phyloP scores from a whole-genome alignment of 2,113 vertebrate genomes.

The Sphyrna mokarran region DNA sequence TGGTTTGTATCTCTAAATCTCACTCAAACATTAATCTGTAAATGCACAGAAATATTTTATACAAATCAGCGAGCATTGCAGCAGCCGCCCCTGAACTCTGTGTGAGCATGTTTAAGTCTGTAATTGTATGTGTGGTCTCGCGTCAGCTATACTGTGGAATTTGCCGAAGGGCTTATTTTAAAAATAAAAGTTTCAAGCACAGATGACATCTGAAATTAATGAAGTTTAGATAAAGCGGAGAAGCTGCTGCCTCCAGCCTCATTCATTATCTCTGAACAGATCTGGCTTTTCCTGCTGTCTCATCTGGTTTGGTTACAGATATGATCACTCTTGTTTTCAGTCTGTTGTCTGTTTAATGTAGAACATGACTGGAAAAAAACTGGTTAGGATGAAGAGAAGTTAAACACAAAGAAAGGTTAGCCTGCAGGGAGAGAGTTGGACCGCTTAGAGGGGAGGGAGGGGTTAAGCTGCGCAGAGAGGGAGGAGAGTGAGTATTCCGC shows the following conservation, averaged over 20 bases:
- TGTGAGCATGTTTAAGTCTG: background rate
- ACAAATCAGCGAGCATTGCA: background rate
- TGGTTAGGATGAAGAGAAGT: background rate
- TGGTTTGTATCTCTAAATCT: background rate
- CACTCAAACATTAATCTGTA: background rate
- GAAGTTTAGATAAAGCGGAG: background rate
- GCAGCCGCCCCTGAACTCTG: background rate
- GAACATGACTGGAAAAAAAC: background rate
- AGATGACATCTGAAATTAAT: background rate
- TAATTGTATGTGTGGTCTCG: background rate
- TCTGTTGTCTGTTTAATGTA: background rate
- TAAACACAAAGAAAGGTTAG: background rate
- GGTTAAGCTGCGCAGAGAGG: background rate
- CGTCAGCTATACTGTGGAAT: background rate
- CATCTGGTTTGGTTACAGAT: background rate
- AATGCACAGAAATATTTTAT: background rate
- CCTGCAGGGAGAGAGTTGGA: background rate
- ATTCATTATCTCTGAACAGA: background rate
- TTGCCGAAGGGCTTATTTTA: background rate
- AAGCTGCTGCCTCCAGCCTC: background rate
- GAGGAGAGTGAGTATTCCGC: constrained; percentile 3
- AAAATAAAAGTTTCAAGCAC: background rate
- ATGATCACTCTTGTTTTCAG: background rate
- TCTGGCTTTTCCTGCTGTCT: background rate
- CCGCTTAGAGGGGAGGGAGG: background rate